Base-by-base conservation (phyloP, 2,888 invertebrate genomes). In the Emmelina monodactyla region DNA sequence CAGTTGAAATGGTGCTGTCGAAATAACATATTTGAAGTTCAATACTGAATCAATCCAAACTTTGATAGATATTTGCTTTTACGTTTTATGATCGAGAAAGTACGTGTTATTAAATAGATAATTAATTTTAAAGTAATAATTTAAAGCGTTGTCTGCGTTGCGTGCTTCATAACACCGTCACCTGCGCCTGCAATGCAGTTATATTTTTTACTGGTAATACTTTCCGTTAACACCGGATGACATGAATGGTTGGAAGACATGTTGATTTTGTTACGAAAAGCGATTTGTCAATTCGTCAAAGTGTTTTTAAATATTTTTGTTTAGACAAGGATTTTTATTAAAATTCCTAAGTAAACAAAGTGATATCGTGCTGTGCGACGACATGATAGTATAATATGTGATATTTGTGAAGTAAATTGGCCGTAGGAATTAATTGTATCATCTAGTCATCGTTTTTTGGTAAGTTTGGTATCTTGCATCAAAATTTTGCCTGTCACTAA, bases 201-300 rank as follows among this genome's bases (percentile, higher is more conserved):
- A 25, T 10, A 7, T 25, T 25, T 25, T 7, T 4, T 25, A 3
- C 25, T 25, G 25, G 25, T 11, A 25, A 25, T 25, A 25, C 3
- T 25, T 7, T 7, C 9, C 11, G 25, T n/a, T 11, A 25, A 11
- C 25, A 25, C 6, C 9, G 25, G 11, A 5, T 12, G 14, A 29
- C 12, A 72, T 59, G 56, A 63, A 49, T 58, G 58, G 62, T 67
- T 57, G 68, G 71, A 63, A 49, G 76, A 75, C 76, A 76, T 78
- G 72, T 78, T 78, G 75, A 68, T 64, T 73, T 59, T 65, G 68
- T 70, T 70, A 71, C 61, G 65, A 71, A 58, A 58, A 57, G 61
- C 62, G 58, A 65, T 51, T 71, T 73, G 75, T 73, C 76, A 75
- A 70, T 66, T 76, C 68, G 63, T 70, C 67, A 62, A 66, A 70